Conservation (phyloP, 2,113 vertebrate genomes). For the Dasyurus viverrinus region DNA sequence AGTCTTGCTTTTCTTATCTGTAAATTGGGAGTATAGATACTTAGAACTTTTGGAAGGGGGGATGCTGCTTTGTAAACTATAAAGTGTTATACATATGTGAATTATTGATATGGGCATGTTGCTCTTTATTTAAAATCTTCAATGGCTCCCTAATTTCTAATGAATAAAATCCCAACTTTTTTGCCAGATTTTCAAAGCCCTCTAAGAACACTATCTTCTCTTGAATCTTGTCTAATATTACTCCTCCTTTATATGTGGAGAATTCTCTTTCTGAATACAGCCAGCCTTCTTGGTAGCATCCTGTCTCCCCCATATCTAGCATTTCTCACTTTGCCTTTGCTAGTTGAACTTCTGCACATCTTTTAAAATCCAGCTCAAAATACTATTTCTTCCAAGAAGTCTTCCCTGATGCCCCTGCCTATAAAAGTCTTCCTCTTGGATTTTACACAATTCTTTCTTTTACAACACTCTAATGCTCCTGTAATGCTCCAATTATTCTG, state of each 20-base stretch:
- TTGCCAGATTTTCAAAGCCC: neutral
- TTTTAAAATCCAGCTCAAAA: neutral
- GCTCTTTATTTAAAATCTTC: neutral
- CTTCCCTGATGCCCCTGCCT: neutral
- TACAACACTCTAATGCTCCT: neutral
- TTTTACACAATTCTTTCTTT: neutral
- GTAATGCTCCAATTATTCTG: neutral
- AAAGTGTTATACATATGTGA: neutral
- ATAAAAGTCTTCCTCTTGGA: neutral
- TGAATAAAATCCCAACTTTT: neutral
- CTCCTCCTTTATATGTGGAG: neutral
- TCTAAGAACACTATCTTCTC: neutral
- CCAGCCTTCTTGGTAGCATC: neutral
- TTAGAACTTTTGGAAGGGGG: neutral
- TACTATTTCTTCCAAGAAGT: neutral
- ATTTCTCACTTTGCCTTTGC: neutral
- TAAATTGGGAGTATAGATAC: neutral
- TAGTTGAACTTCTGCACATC: neutral
- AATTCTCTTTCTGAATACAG: neutral
- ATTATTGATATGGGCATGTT: neutral
- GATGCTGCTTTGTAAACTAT: neutral
- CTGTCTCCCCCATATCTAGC: neutral
- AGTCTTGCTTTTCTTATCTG: neutral
- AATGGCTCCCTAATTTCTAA: neutral
- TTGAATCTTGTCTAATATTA: neutral